Percentiles rank a stretch among this genome's conserved stretches.
Evolutionary conservation across 2,888 invertebrate genomes (phyloP).

Genomic region (Clanis bilineata): DNA sequence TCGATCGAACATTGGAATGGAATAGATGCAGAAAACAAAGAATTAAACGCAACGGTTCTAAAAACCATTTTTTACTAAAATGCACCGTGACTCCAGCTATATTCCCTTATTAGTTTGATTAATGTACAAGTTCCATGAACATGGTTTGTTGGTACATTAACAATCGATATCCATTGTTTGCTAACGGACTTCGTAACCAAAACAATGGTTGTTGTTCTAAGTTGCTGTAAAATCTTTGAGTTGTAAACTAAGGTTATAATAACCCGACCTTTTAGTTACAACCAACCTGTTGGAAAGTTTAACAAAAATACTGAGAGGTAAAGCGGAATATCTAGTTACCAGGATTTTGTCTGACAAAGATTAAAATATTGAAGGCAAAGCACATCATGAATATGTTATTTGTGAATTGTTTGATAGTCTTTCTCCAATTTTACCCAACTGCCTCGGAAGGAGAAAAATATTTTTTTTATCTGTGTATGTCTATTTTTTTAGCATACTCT

Average conservation of each 20-base stretch:
- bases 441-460: too few relatives aligned
- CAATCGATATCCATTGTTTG: conserved; percentile 4
- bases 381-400: too few relatives aligned
- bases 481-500: too few relatives aligned
- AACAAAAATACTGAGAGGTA: neutral
- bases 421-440: too few relatives aligned
- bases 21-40: too few relatives aligned
- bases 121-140: neutral
- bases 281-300: neutral
- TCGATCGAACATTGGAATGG: too few relatives aligned
- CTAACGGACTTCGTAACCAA: neutral
- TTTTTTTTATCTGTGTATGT: too few relatives aligned
- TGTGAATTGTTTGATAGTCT: too few relatives aligned
- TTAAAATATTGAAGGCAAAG: too few relatives aligned
- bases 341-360: too few relatives aligned
- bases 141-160: neutral
- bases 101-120: conserved; percentile 5
- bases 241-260: neutral
- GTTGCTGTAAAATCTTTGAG: neutral
- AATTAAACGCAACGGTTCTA: too few relatives aligned
- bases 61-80: too few relatives aligned
- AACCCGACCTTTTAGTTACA: neutral
- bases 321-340: neutral
- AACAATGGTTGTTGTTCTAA: neutral
- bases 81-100: neutral